A percentile compares a stretch with the other conserved stretches of the same genome.
Evolutionary conservation across 2,797 vertebrate genomes (phyloP).

Genomic region (Catostomus latipinnis): DNA sequence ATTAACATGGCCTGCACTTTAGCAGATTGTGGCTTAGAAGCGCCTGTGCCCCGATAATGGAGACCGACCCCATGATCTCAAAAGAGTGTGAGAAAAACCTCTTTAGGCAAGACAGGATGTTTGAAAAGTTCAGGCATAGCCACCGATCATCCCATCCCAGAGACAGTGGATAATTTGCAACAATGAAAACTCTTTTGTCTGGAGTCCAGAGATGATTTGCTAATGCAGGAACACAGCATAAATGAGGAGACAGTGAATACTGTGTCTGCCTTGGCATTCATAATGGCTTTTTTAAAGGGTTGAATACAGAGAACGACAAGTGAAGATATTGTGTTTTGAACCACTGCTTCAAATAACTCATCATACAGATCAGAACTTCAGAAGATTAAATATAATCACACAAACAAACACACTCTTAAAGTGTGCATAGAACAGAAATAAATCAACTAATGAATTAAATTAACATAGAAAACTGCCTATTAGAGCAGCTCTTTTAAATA

Average conservation of each 20-base stretch:
- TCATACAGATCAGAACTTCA: conserved; percentile 20
- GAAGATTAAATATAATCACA: not conserved
- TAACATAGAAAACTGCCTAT: conserved; percentile 48
- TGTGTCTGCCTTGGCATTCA: not conserved
- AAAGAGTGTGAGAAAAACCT: conserved; percentile 26
- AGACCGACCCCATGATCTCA: conserved; percentile 41
- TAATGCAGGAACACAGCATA: not conserved
- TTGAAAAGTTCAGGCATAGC: conserved; percentile 21
- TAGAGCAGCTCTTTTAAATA: conserved; percentile 38
- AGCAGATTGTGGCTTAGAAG: conserved; percentile 22
- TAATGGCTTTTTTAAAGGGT: conserved; percentile 3
- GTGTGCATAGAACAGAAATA: conserved; percentile 30
- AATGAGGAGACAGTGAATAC: conserved; percentile 9
- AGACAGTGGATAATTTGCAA: not conserved
- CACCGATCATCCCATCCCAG: conserved; percentile 15
- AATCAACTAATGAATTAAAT: conserved; percentile 52
- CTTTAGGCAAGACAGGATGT: conserved; percentile 1
- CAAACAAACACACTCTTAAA: not conserved
- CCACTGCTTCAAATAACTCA: conserved; percentile 27
- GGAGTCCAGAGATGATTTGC: not conserved
- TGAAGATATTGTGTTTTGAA: no score
- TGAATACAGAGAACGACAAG: not conserved
- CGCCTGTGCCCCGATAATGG: conserved; percentile 26
- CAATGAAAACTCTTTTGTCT: not conserved
- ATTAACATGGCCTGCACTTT: conserved; percentile 52